These are phyloP conservation scores for Phocides pigmalion DNA, from an alignment of 1,140 invertebrate genomes.

Conservation along the genomic window DNA sequence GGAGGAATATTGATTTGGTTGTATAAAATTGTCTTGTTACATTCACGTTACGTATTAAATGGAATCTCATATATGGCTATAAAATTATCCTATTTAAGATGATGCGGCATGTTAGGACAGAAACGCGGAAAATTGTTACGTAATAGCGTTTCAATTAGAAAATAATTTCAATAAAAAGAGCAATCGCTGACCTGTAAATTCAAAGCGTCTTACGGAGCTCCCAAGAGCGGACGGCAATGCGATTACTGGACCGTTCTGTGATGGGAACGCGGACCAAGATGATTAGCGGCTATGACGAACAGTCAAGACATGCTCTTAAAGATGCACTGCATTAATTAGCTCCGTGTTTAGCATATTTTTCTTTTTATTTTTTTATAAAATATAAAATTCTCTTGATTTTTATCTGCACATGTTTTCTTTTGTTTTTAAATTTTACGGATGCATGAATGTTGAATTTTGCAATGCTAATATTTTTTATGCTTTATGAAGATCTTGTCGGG, in stretches of 20 bases:
- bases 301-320: neutral
- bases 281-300: neutral
- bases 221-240: conserved; percentile 10
- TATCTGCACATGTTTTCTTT: too few species aligned
- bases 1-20: too few species aligned
- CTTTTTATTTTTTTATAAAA: too few species aligned
- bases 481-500: too few species aligned
- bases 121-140: neutral
- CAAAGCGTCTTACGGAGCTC: conserved; percentile 7
- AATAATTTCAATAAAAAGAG: conserved; percentile 18
- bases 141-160: conserved; percentile 1
- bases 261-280: neutral
- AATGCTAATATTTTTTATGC: too few species aligned
- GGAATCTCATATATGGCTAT: too few species aligned
- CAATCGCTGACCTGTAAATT: conserved; percentile 23
- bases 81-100: too few species aligned
- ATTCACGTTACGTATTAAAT: neutral
- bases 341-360: neutral
- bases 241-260: conserved; percentile 1
- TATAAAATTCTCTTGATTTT: too few species aligned
- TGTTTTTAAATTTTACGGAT: too few species aligned
- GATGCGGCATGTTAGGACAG: too few species aligned
- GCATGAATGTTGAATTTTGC: too few species aligned
- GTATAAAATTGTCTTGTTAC: too few species aligned
- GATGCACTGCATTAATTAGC: neutral